Percentiles rank a stretch among this genome's conserved stretches.
Conservation (phyloP, 2,797 vertebrate species). For the Alca torda region DNA sequence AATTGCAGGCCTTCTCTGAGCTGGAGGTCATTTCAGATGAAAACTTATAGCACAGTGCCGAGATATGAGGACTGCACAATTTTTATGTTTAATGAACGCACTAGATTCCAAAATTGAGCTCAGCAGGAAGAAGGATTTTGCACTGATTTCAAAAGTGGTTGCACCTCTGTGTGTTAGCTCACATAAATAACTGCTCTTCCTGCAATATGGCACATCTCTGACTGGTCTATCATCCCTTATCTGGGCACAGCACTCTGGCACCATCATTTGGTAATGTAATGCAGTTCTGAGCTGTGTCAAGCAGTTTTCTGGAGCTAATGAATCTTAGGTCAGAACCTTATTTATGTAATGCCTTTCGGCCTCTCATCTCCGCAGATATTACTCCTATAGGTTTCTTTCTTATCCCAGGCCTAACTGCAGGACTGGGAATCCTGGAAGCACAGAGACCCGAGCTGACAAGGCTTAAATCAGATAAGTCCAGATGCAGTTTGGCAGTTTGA, state of each 20-base stretch:
- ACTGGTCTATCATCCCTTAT: neutral
- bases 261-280: neutral
- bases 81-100: neutral
- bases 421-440: neutral
- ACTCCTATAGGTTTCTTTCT: neutral
- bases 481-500: neutral
- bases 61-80: neutral
- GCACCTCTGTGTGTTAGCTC: neutral
- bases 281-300: neutral
- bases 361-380: neutral
- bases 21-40: slow-evolving; percentile 20
- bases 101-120: slow-evolving; percentile 13
- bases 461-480: neutral
- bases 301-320: neutral
- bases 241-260: neutral
- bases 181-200: slow-evolving; percentile 2
- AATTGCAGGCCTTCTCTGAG: neutral
- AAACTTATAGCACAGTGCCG: neutral
- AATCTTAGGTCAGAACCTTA: neutral
- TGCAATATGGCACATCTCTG: neutral
- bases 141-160: slow-evolving; percentile 23
- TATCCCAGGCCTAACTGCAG: neutral
- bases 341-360: neutral
- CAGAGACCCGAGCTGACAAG: neutral
- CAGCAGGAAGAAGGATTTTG: slow-evolving; percentile 15